These are phyloP conservation scores for Xiphophorus couchianus DNA, from an alignment of 2,113 vertebrate genomes.

Conservation along the genomic window DNA sequence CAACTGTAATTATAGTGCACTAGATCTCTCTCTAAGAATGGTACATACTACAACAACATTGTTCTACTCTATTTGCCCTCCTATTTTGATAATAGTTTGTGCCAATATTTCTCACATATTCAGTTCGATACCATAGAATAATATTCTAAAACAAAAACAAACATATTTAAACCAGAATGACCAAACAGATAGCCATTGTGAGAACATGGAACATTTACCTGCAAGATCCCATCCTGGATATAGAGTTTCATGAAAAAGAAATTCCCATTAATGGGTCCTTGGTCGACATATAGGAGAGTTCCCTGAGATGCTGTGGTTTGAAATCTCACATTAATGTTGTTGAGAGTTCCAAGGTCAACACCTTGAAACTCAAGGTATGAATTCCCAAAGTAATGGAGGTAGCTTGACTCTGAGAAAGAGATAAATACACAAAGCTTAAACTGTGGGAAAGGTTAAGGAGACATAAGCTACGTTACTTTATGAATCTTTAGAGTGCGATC, in stretches of 20 bases:
- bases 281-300: slow-evolving; percentile 81
- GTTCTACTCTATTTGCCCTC: neutral
- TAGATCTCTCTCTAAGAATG: no score
- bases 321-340: slow-evolving; percentile 83
- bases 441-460: slow-evolving; percentile 8
- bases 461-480: slow-evolving; percentile 20
- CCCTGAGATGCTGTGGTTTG: slow-evolving; percentile 76
- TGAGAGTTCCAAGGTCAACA: slow-evolving; percentile 74
- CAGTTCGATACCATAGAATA: neutral
- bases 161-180: neutral
- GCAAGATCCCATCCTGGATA: slow-evolving; percentile 78
- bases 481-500: slow-evolving; percentile 26
- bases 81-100: neutral
- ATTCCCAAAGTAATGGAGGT: slow-evolving; percentile 78
- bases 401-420: slow-evolving; percentile 74
- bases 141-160: neutral
- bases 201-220: slow-evolving; percentile 71
- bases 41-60: no score
- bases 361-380: slow-evolving; percentile 85
- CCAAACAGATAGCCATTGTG: neutral
- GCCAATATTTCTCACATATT: neutral
- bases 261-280: slow-evolving; percentile 58
- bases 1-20: no score
- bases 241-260: slow-evolving; percentile 83
- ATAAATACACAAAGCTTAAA: slow-evolving; percentile 13